Conservation (phyloP, 2,797 vertebrate species). For the Aeoliscus strigatus region DNA sequence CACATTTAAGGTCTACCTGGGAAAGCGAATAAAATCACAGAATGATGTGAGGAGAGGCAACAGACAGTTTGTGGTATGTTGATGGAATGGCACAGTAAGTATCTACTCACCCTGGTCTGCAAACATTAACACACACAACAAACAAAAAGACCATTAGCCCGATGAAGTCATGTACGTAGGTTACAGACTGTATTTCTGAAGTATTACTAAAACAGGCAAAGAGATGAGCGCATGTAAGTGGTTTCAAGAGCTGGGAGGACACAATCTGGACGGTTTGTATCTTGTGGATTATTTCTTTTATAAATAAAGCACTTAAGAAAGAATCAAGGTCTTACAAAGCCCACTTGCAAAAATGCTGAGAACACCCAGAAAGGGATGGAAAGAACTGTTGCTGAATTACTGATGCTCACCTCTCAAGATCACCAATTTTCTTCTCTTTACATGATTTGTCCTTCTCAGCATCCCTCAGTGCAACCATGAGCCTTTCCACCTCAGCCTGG, state of each 20-base stretch:
- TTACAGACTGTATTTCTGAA: slow-evolving; percentile 20
- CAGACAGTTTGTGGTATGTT: slow-evolving; percentile 3
- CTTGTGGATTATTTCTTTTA: slow-evolving; percentile 55
- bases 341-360: too few species aligned
- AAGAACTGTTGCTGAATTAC: too few species aligned
- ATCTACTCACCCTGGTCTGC: slow-evolving; percentile 70
- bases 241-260: slow-evolving; percentile 57
- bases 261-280: slow-evolving; percentile 63
- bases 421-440: slow-evolving; percentile 98
- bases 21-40: slow-evolving; percentile 25
- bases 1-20: slow-evolving; percentile 27
- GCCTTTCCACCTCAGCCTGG: slow-evolving; percentile 91
- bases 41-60: slow-evolving; percentile 19
- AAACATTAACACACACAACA: slow-evolving; percentile 40
- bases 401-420: slow-evolving; percentile 86
- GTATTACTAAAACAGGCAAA: slow-evolving; percentile 43
- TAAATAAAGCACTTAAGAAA: slow-evolving; percentile 64
- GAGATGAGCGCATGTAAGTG: slow-evolving; percentile 50
- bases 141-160: slow-evolving; percentile 38
- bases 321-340: slow-evolving; percentile 39
- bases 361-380: too few species aligned
- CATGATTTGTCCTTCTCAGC: slow-evolving; percentile 98
- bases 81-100: slow-evolving; percentile 12
- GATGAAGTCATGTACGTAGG: slow-evolving; percentile 13
- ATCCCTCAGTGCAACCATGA: slow-evolving; percentile 95